These are phyloP conservation scores for Tetramorium parvispinum DNA, from an alignment of 1,140 invertebrate species.

Conservation along the genomic window DNA sequence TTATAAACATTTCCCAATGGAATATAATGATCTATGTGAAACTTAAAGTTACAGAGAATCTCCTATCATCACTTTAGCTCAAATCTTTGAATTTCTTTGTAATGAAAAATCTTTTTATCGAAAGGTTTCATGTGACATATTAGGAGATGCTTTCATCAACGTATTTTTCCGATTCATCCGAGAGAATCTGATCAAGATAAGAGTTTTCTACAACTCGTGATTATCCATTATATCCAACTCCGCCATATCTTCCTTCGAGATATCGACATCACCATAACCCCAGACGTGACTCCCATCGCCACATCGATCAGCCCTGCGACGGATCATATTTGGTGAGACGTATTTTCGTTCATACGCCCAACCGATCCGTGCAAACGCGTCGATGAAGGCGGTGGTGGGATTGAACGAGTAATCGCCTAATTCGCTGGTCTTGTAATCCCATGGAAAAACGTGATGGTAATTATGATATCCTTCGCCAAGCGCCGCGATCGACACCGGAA, in stretches of 20 bases:
- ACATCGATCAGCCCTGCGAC: conserved; percentile 86
- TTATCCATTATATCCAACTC: conserved; percentile 85
- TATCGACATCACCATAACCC: conserved; percentile 88
- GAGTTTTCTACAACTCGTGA: conserved; percentile 34
- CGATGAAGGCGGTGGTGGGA: conserved; percentile 90
- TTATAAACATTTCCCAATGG: not conserved
- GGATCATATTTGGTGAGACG: conserved; percentile 88
- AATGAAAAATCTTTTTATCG: no score
- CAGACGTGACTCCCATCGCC: conserved; percentile 89
- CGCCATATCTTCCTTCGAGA: conserved; percentile 84
- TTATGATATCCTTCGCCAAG: conserved; percentile 97
- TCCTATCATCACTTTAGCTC: not conserved
- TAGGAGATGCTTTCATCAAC: not conserved
- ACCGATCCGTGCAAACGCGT: conserved; percentile 89
- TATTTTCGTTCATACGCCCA: conserved; percentile 91
- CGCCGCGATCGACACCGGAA: conserved; percentile 89
- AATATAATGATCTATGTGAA: not conserved
- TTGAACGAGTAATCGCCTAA: conserved; percentile 89
- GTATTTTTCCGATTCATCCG: not conserved
- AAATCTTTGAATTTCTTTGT: not conserved
- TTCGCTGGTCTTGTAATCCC: conserved; percentile 96
- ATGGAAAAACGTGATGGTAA: conserved; percentile 96
- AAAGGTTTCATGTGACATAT: not conserved
- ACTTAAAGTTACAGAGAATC: not conserved
- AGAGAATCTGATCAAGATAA: not conserved